Base-by-base conservation (phyloP, 2,888 invertebrate genomes). In the Polydrusus tereticollis region DNA sequence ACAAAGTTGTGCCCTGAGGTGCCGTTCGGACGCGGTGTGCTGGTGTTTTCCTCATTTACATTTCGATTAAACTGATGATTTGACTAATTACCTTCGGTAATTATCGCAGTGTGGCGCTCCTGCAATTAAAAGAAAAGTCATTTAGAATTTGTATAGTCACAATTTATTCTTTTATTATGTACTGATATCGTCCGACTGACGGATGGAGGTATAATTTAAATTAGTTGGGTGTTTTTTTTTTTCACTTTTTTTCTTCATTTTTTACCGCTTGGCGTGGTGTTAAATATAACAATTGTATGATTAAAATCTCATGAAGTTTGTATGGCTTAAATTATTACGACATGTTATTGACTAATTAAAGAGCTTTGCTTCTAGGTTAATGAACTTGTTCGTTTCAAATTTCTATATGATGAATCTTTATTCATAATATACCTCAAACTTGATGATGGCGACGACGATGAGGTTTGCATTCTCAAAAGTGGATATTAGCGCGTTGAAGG, bases 1-100 rank as follows among this genome's bases (percentile, higher is more conserved):
- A 64, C 64, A 64, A 50, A 63, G 29, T 14, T 33, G 16, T 6
- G 16, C 23, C 52, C 38, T 21, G 52, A 52, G 38, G 50, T 21
- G 45, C 38, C 50, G 23, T n/a, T 23, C 50, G 64, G 23, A 38
- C 59, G 21, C 47, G 45, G 10, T 20, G 64, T 18, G 26, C 21
- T 52, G 52, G 64, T 52, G 52, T 64, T 64, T 64, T 41, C 52
- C 64, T 64, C 64, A 64, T 64, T 63, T 57, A 57, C 70, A 64
- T 70, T 70, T 70, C 65, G 70, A 70, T 70, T 65, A 65, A 59
- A 43, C 69, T 59, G 70, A 70, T 65, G 64, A 70, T 70, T 65
- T 65, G 70, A 65, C 70, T 70, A 70, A 70, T 70, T 70, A 70
- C 50, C 58, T 65, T 36, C 29, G 58, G 65, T 65, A 70, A 70